phyloP scores from a whole-genome alignment of 2,113 vertebrate genomes.

The Plectropomus leopardus region DNA sequence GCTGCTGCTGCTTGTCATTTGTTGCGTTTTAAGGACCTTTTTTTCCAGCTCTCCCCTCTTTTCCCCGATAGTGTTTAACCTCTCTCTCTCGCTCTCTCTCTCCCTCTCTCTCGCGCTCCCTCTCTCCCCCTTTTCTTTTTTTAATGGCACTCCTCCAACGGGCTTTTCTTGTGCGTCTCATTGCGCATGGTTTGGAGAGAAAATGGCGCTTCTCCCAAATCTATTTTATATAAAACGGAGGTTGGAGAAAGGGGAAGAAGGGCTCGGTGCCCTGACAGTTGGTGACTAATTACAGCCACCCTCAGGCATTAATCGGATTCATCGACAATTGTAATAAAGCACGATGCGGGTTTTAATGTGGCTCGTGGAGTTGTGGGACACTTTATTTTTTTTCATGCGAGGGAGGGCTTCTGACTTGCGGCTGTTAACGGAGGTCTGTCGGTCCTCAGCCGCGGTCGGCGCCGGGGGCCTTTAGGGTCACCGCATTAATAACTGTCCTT shows the following conservation, averaged over 20 bases:
- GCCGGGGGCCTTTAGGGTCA: constrained; percentile 41
- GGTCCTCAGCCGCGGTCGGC: constrained; percentile 39
- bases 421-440: constrained; percentile 36
- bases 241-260: constrained; percentile 59
- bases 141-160: constrained; percentile 75
- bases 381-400: background rate
- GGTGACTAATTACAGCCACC: constrained; percentile 30
- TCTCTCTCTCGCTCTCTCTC: constrained; percentile 31
- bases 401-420: constrained; percentile 14
- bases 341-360: background rate
- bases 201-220: constrained; percentile 89
- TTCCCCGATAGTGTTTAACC: constrained; percentile 50
- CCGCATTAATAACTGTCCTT: background rate
- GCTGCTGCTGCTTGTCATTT: constrained; percentile 69
- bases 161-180: constrained; percentile 79
- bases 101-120: constrained; percentile 14
- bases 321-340: constrained; percentile 1
- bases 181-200: constrained; percentile 86
- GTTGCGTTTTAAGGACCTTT: constrained; percentile 65
- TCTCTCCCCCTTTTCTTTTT: constrained; percentile 31
- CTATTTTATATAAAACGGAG: constrained; percentile 84
- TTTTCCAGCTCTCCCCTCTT: constrained; percentile 59
- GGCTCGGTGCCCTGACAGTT: constrained; percentile 33
- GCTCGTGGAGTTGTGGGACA: constrained; percentile 15
- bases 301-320: constrained; percentile 7